Conservation (phyloP, 2,797 vertebrate genomes). For the Sebastes ruberrimus region DNA sequence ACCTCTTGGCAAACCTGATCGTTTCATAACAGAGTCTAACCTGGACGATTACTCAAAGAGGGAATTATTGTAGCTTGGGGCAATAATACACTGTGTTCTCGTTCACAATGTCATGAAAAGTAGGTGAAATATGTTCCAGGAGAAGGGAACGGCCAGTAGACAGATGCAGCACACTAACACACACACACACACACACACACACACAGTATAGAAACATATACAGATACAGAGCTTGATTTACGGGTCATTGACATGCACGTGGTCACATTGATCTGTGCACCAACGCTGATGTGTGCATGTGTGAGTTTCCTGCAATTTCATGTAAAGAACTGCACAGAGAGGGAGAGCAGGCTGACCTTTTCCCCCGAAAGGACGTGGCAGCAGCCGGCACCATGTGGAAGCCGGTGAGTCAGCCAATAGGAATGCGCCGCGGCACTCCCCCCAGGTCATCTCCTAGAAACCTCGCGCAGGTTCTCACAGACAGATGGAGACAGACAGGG, state of each 20-base stretch:
- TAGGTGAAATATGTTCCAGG: constrained; percentile 8
- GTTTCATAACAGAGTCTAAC: constrained; percentile 13
- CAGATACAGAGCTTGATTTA: neutral
- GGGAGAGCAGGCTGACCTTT: constrained; percentile 64
- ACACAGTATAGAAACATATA: neutral
- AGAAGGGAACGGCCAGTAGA: neutral
- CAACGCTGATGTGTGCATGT: neutral
- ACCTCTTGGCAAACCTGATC: constrained; percentile 31
- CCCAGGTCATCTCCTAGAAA: constrained; percentile 38
- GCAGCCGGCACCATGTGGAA: constrained; percentile 36
- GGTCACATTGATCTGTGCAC: neutral
- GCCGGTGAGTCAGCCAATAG: constrained; percentile 58
- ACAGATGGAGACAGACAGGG: constrained; percentile 5
- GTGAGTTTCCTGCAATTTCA: constrained; percentile 2
- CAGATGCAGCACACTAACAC: neutral
- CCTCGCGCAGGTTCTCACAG: constrained; percentile 35
- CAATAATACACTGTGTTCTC: constrained; percentile 50
- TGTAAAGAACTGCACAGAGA: neutral
- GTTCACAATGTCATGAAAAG: constrained; percentile 15
- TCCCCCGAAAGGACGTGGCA: constrained; percentile 45
- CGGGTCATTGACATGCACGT: neutral
- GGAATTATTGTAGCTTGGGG: constrained; percentile 46
- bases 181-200: neutral
- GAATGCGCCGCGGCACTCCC: constrained; percentile 59
- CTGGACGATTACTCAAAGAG: constrained; percentile 21